Evolutionary conservation across 2,888 invertebrate genomes (phyloP).

Genomic region (Nysson spinosus): DNA sequence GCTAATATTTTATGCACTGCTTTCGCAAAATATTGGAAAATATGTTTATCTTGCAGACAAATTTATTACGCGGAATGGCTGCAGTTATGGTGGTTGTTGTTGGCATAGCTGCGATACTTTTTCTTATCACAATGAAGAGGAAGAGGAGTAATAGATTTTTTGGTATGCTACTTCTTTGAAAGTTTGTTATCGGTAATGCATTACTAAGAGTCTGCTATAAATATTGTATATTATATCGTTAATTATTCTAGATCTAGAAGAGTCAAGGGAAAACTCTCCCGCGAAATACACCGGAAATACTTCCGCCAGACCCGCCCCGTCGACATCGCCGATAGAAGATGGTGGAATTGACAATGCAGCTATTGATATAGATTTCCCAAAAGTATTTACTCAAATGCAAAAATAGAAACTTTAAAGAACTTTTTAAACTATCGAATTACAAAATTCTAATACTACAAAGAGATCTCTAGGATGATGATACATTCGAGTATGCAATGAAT

Average conservation of each 20-base stretch:
- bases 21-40: too few species aligned
- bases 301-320: constrained; percentile 21
- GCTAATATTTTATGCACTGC: too few species aligned
- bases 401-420: constrained; percentile 79
- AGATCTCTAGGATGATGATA: neutral
- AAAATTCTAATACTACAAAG: neutral
- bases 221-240: too few species aligned
- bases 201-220: too few species aligned
- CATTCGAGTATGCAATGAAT: constrained; percentile 3
- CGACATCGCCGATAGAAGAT: constrained; percentile 44
- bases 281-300: constrained; percentile 63
- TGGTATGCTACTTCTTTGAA: constrained; percentile 58
- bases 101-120: constrained; percentile 65
- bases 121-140: constrained; percentile 63
- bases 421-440: constrained; percentile 9
- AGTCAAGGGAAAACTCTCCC: constrained; percentile 73
- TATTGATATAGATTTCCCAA: constrained; percentile 82
- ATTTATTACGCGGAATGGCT: constrained; percentile 70
- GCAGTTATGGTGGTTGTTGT: constrained; percentile 70
- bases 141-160: constrained; percentile 66
- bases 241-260: constrained; percentile 67
- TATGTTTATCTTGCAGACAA: constrained; percentile 60
- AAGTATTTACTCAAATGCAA: constrained; percentile 82
- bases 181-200: too few species aligned
- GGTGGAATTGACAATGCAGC: constrained; percentile 81